Evolutionary conservation across 2,888 invertebrate species (phyloP).

Genomic region (Matsumyia berberina): DNA sequence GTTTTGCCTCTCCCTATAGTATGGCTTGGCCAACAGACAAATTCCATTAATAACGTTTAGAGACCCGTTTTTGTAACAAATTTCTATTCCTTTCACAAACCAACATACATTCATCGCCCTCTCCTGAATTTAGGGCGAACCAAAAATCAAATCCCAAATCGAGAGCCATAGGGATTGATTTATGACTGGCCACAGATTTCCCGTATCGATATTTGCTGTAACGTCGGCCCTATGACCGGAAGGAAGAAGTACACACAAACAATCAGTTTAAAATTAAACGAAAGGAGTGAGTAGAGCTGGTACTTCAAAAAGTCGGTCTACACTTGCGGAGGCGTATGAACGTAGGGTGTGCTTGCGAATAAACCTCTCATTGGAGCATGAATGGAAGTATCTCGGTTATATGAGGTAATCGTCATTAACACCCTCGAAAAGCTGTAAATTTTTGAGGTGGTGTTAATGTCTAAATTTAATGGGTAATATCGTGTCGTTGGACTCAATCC

Average conservation of each 20-base stretch:
- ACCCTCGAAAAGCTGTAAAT: conserved; percentile 4
- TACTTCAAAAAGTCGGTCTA: background rate
- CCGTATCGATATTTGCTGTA: conserved; percentile 61
- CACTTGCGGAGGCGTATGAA: background rate
- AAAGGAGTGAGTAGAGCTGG: background rate
- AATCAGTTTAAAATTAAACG: conserved; percentile 17
- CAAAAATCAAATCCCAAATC: conserved; percentile 70
- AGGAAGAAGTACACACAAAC: background rate
- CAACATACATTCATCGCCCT: conserved; percentile 20
- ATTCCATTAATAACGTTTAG: conserved; percentile 59
- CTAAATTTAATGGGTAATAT: conserved; percentile 13
- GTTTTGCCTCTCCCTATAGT: background rate
- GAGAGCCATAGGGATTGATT: conserved; percentile 66
- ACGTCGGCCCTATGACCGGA: conserved; percentile 8
- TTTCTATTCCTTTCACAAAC: conserved; percentile 27
- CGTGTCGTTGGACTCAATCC: background rate
- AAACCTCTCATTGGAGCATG: background rate
- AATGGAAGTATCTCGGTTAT: background rate
- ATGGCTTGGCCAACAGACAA: conserved; percentile 34
- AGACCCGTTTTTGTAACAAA: conserved; percentile 26
- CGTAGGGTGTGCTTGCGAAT: background rate
- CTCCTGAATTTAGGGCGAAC: conserved; percentile 24
- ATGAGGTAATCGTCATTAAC: conserved; percentile 17
- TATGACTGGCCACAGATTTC: conserved; percentile 69
- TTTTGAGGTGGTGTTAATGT: conserved; percentile 13